Evolutionary conservation across 2,113 vertebrate species (phyloP), one percentile per base, ranked within the genome.

Genomic region (Leucoraja erinaceus): DNA sequence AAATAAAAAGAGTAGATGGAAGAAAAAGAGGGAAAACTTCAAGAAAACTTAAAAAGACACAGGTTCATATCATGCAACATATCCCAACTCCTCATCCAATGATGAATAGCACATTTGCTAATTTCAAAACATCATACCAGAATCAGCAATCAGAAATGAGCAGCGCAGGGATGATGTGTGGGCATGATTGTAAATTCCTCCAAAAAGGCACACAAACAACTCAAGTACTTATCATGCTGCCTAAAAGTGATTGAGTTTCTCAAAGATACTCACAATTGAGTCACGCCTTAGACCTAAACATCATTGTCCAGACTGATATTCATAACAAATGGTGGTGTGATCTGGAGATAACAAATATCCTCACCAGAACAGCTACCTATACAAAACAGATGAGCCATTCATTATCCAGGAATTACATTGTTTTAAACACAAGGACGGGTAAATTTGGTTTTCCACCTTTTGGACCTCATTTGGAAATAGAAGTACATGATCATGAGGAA

Each of bases 401-500:
- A 25, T 68, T 38, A 72, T 70, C 33, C 5, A 9, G 33, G 25
- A 28, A 8, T 38, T 38, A 22, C 14, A 91, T 72, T 11, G 90
- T 74, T 22, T 47, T 98, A 98, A 56, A 98, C 97, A 0, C 96
- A 94, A 0, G 96, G 96, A 0, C 96, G 96, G 8, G 94, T 93
- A 93, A 95, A 90, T 25, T 95, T 95, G 10, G 96, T 94, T 14
- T 97, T 99, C 98, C 98, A 97, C 11, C 97, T 95, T 93, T 96
- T 96, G 75, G 98, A 97, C 0, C 98, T 96, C 93, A 98, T 93
- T 0, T 96, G 97, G 95, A 99, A 99, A 94, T 99, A 98, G 93
- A 99, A 98, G 96, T 97, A 99, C 97, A 99, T 97, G n/a, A 98
- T 93, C 97, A 99, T 98, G 47, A 99, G 94, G 93, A 99, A 97